Conservation (phyloP, 2,113 vertebrate species). For the Castor canadensis region DNA sequence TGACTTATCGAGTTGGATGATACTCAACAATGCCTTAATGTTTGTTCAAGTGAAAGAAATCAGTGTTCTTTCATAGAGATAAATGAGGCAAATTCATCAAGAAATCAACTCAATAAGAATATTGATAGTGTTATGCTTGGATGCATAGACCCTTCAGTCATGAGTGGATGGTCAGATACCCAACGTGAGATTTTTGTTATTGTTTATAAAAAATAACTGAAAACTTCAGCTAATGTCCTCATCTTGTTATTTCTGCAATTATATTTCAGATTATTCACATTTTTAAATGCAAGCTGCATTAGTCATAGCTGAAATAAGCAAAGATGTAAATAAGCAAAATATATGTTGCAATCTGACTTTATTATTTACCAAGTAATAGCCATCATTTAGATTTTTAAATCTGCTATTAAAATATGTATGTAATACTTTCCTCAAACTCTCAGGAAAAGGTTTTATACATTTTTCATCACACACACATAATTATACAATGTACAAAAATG, state of each 20-base stretch:
- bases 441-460: background rate
- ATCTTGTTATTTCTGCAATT: background rate
- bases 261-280: conserved; percentile 4
- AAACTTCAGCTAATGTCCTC: background rate
- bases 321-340: background rate
- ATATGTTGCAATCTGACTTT: background rate
- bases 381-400: background rate
- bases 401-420: background rate
- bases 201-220: conserved; percentile 20
- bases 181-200: background rate
- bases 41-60: conserved; percentile 71
- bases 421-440: background rate
- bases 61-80: conserved; percentile 53
- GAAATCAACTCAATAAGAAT: conserved; percentile 25
- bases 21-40: conserved; percentile 51
- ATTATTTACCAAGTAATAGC: background rate
- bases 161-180: background rate
- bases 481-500: background rate
- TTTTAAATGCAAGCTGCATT: conserved; percentile 11
- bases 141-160: conserved; percentile 11
- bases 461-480: background rate
- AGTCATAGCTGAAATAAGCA: background rate
- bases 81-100: conserved; percentile 75
- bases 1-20: conserved; percentile 65
- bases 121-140: conserved; percentile 37